Conservation (phyloP, 2,797 vertebrate genomes). For the Phaenicophaeus curvirostris region DNA sequence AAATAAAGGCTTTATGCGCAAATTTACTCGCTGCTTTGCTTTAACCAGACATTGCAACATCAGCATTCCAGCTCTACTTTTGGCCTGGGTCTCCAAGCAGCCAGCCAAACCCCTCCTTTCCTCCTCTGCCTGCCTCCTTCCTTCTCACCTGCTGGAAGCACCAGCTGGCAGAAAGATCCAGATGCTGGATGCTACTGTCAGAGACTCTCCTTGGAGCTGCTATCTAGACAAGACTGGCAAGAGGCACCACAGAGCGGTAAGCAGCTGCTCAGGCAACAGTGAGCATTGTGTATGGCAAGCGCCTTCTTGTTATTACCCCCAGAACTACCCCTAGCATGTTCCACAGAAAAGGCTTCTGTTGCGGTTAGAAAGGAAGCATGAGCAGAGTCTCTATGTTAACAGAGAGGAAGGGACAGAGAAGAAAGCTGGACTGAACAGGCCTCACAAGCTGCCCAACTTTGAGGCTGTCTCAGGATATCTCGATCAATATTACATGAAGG, state of each 20-base stretch:
- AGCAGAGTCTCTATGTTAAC: constrained; percentile 27
- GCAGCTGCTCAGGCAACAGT: not conserved
- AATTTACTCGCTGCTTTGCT: constrained; percentile 1
- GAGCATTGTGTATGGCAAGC: not conserved
- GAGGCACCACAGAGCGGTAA: not conserved
- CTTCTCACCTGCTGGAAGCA: constrained; percentile 27
- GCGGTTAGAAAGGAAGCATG: not conserved
- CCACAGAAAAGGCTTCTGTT: not conserved
- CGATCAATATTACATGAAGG: fast-evolving
- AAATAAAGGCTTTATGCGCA: constrained; percentile 48
- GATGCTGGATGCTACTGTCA: not conserved
- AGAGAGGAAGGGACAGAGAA: constrained; percentile 43
- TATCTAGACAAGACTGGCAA: not conserved
- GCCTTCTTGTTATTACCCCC: fast-evolving
- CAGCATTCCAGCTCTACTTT: constrained; percentile 8
- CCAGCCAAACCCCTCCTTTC: not conserved
- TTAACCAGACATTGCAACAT: constrained; percentile 11
- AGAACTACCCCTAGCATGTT: not conserved
- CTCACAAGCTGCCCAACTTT: not conserved
- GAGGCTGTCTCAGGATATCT: not conserved
- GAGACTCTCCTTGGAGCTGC: not conserved
- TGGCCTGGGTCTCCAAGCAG: not conserved
- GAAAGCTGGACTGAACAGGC: not conserved
- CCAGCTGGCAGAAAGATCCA: not conserved
- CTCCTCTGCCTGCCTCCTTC: constrained; percentile 28